Conservation (phyloP, 2,888 invertebrate species). For the Drosophila basisetae region DNA sequence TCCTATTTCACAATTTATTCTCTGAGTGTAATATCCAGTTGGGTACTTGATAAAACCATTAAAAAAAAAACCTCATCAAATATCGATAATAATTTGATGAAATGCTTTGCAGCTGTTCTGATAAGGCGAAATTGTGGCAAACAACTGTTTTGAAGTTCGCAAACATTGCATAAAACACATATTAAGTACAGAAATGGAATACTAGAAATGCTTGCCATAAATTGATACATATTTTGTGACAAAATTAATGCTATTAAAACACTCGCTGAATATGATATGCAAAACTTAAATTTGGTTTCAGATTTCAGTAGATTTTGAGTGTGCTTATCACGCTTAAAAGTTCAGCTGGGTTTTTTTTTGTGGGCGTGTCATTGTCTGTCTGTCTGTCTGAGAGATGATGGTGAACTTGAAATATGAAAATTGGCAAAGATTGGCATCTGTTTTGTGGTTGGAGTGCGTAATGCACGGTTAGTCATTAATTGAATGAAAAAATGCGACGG, state of each 20-base stretch:
- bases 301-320: conserved; percentile 2
- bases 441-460: conserved; percentile 12
- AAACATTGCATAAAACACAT: not conserved
- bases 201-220: not conserved
- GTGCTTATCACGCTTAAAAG: conserved; percentile 25
- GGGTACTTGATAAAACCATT: not conserved
- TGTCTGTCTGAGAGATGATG: not conserved
- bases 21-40: not conserved
- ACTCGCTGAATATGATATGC: not conserved
- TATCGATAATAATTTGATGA: not conserved
- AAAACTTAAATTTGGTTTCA: not conserved
- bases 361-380: conserved; percentile 39
- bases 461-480: conserved; percentile 13
- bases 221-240: not conserved
- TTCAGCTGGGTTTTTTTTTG: conserved; percentile 16
- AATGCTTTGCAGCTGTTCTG: not conserved
- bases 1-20: not conserved
- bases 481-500: conserved; percentile 36
- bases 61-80: not conserved
- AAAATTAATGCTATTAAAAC: not conserved
- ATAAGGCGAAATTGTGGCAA: not conserved
- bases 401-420: conserved; percentile 54
- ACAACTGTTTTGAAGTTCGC: not conserved
- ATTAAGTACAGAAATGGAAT: not conserved
- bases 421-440: conserved; percentile 46